Base-by-base conservation (phyloP, 2,797 vertebrate genomes). In the Prunella strophiata region DNA sequence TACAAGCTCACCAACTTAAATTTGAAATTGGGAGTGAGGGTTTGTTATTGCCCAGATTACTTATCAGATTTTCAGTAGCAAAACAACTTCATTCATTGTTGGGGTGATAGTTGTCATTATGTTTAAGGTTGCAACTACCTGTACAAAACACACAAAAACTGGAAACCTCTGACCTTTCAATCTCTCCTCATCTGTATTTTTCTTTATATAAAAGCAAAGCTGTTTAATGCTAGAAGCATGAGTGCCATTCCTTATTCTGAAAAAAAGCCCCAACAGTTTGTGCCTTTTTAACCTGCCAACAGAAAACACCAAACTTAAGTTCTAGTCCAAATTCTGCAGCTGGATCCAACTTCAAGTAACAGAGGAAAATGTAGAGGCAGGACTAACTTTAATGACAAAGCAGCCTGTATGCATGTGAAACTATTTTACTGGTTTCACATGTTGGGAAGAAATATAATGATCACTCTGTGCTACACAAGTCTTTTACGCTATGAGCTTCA, bases 291-390 rank as follows among this genome's bases (percentile, higher is more conserved):
- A 84, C 16, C 67, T 78, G 71, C 40, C 82, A 89, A 62, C 88
- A 45, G 57, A 93, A 95, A 93, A 67, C 36, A 80, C 19, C 17
- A 62, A 70, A 85, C 19, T 71, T 82, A 65, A 82, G 45, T 67
- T 82, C 32, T 85, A 48, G 48, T 91, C 85, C 86, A 93, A 88
- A 76, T 77, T 55, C 87, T 94, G 63, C 80, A 89, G 55, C 92
- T 91, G 88, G 71, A 89, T 89, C 45, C 63, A 86, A 45, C 66
- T 71, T 70, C 57, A 51, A 1, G 15, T 70, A 87, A 47, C 20
- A 29, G 13, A 83, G 86, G 47, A 70, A 85, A 91, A 78, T 0
- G 0, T 3, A 81, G 66, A 86, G 30, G 48, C 70, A 85, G 59
- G 91, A 78, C 40, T 51, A 29, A 42, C 55, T 70, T 51, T 73